phyloP scores from a whole-genome alignment of 2,113 vertebrate species.

The Triplophysa rosa region DNA sequence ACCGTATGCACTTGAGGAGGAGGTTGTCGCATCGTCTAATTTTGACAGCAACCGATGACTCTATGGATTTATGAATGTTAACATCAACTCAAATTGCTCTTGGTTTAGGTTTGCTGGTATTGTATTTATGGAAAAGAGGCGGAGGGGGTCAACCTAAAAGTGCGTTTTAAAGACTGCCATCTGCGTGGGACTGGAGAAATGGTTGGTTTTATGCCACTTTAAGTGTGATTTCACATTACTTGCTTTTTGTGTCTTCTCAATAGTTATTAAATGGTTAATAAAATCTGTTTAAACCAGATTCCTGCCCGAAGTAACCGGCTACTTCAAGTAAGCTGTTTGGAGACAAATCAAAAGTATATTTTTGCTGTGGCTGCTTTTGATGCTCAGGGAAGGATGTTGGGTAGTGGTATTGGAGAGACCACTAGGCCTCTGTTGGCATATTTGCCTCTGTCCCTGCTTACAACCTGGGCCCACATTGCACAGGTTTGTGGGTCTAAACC shows the following conservation, averaged over 20 bases:
- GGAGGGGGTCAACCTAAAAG: slow-evolving; percentile 79
- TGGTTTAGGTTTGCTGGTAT: slow-evolving; percentile 85
- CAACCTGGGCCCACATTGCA: slow-evolving; percentile 82
- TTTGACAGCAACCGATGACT: not conserved
- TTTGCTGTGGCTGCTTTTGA: slow-evolving; percentile 92
- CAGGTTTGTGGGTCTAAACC: slow-evolving; percentile 71
- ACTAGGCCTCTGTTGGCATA: slow-evolving; percentile 85
- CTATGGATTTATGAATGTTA: not conserved
- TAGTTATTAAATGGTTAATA: not conserved
- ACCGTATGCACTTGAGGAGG: slow-evolving; percentile 74
- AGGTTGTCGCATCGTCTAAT: slow-evolving; percentile 68
- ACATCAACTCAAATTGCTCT: not conserved
- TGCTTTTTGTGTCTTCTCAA: too few relatives aligned
- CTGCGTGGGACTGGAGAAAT: slow-evolving; percentile 84
- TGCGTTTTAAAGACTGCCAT: slow-evolving; percentile 81
- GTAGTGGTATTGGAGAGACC: slow-evolving; percentile 78
- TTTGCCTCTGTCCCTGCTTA: slow-evolving; percentile 78
- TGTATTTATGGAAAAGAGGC: slow-evolving; percentile 80
- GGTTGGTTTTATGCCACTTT: slow-evolving; percentile 67
- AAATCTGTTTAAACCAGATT: slow-evolving; percentile 72
- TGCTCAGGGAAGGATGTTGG: slow-evolving; percentile 80
- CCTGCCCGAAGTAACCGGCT: slow-evolving; percentile 76
- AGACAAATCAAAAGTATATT: slow-evolving; percentile 87
- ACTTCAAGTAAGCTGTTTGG: slow-evolving; percentile 80
- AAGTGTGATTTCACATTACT: too few relatives aligned